Conservation (phyloP, 2,888 invertebrate species). For the Protonemura montana region DNA sequence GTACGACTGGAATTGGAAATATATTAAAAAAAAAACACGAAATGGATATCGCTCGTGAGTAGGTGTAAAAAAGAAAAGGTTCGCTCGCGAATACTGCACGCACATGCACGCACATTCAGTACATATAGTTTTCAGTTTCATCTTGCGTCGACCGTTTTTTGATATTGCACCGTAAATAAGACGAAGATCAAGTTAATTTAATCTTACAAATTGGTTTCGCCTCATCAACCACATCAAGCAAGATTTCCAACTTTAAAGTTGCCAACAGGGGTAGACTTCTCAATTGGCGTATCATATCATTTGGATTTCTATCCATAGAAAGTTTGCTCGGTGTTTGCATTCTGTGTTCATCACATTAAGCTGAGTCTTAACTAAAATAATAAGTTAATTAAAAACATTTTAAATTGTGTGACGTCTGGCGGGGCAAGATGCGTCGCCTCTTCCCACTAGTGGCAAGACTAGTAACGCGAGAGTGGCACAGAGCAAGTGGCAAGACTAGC, state of each 20-base stretch:
- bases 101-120: no score
- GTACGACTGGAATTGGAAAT: neutral
- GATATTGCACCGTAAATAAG: no score
- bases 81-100: no score
- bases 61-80: no score
- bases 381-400: slow-evolving; percentile 21
- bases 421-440: neutral
- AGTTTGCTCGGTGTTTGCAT: neutral
- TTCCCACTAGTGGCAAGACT: neutral
- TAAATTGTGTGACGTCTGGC: neutral
- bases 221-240: neutral
- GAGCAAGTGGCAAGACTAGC: neutral
- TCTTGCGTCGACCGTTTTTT: no score
- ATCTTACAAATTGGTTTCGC: neutral
- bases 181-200: neutral
- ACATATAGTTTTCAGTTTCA: no score
- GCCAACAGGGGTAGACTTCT: neutral
- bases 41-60: neutral
- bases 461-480: neutral
- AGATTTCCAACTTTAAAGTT: neutral
- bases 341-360: neutral
- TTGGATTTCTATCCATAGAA: neutral
- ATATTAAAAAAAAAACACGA: neutral
- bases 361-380: slow-evolving; percentile 9
- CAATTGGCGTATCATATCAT: slow-evolving; percentile 2